Base-by-base conservation (phyloP, 2,888 invertebrate genomes). In the Patella ulyssiponensis region DNA sequence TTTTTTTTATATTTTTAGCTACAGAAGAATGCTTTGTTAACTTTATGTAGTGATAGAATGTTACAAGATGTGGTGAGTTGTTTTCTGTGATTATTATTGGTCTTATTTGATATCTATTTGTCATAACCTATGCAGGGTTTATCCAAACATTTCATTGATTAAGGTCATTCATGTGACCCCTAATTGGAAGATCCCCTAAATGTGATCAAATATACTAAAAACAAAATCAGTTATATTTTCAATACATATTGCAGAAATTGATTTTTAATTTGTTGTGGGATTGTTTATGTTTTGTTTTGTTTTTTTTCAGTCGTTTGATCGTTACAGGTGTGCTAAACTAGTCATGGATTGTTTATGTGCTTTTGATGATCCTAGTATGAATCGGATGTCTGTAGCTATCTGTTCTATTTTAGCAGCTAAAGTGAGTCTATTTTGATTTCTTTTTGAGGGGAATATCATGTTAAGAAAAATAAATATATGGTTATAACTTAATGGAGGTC, bases 371-470 rank as follows among this genome's bases (percentile, higher is more conserved):
- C 91, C 93, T 7, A 94, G 94, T 73, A 95, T 95, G 94, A 94
- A 94, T 87, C 93, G 95, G 76, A 95, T 95, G 95, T 94, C 95
- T 33, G 95, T 95, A n/a, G 95, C 95, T 0, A 95, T 95, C 80
- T 95, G 95, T 86, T 95, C 95, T 79, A 95, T 95, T 82, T 92
- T 95, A 52, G 94, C 93, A 74, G 93, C 93, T 7, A 93, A 93
- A 90, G 92, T 92, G 80, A 81, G 76, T 71, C 15, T 15, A 44
- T 9, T 44, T 9, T 44, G 0, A 44, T 44, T 44, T 7, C 44
- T 44, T 44, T 44, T 7, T 44, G 0, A 44, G 7, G 5, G 0
- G 44, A 44, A 44, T 44, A 44, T 44, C 44, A 44, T 44, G 7
- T 3, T 27, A 27, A n/a, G 20, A 53, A 71, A 17, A n/a, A 14